Evolutionary conservation across 2,888 invertebrate genomes (phyloP), one percentile per base, ranked within the genome.

Genomic region (Arge pagana): DNA sequence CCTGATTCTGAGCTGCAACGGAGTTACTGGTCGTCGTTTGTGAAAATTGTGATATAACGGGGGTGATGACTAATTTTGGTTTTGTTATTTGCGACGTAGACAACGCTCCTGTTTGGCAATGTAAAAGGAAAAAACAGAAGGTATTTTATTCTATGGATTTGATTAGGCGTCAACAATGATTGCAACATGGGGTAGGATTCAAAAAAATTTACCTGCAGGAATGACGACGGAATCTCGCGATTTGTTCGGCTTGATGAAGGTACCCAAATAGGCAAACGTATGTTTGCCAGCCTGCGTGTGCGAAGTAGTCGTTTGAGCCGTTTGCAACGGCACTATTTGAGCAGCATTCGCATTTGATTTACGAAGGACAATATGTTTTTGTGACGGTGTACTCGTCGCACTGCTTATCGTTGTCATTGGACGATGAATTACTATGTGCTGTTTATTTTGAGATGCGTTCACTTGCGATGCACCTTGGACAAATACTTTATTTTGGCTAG

Each of bases 231-330:
- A 67, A 16, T 76, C 74, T 4, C 72, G 61, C 7, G 69, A 59
- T 45, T 72, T 73, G 50, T 70, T 71, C 10, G 72, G 71, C 53
- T 76, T 77, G 43, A 76, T 72, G 28, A 76, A 65, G 16, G 73
- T 77, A 11, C 72, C 72, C 19, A 77, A 61, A 62, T 74, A 77
- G 2, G 77, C 74, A 54, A 76, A 71, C 3, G 76, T 68, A 54
- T 76, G 76, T 54, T 77, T 77, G 43, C 70, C 71, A 21, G 67
- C 48, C 48, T 68, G 68, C 11, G 67, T 64, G 54, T 69, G 68
- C 10, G 63, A 51, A 23, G 64, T 66, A 61, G 63, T 72, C 28
- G 65, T 65, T 52, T 68, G 66, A 33, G 67, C 10, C 8, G 72
- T 60, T 58, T 63, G 69, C 36, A 75, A 55, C 30, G 74, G 74